Evolutionary conservation across 1,140 invertebrate species (phyloP), one percentile per base, ranked within the genome.

Genomic region (Drosophila pseudoobscura): DNA sequence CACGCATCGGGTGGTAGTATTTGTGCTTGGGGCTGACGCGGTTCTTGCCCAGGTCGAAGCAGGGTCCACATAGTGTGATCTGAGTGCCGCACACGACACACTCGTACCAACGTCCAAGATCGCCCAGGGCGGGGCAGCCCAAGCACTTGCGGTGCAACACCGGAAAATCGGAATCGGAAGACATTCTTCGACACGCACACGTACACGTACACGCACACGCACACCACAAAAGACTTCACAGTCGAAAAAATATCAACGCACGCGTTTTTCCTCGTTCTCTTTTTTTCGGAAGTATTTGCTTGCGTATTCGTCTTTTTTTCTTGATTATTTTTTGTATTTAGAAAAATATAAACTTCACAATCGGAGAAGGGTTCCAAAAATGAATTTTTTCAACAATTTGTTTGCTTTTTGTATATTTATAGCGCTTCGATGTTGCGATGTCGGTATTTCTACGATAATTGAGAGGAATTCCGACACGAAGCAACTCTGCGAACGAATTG

Each of bases 1-100:
- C 79, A 49, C 69, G 61, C 78, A 82, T 82, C 49, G 79, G 74
- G 63, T 82, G 74, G 54, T 78, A 82, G 35, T 75, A 70, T n/a
- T 70, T 82, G 49, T 83, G 78, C 9, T n/a, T 39, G 6, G 53
- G 22, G 15, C 17, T 50, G 4, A 59, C n/a, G 7, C 11, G n/a
- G 11, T 73, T 69, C 15, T 63, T 68, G 31, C 51, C 60, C 29
- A 22, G 45, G 7, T 65, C 60, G 13, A 61, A 74, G 7, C 78
- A 82, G 4, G 47, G 39, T 9, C 62, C 78, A 17, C 79, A 82
- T 51, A 74, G 77, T 11, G 44, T 59, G 15, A 80, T 55, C 22
- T 62, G 22, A 4, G 45, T 15, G 0, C 68, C 74, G 31, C 74
- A 82, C 4, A 82, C 69, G 6, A 35, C 43, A 44, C 79, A 83